Base-by-base conservation (phyloP, 1,140 invertebrate genomes). In the Alviniconcha marisindica region DNA sequence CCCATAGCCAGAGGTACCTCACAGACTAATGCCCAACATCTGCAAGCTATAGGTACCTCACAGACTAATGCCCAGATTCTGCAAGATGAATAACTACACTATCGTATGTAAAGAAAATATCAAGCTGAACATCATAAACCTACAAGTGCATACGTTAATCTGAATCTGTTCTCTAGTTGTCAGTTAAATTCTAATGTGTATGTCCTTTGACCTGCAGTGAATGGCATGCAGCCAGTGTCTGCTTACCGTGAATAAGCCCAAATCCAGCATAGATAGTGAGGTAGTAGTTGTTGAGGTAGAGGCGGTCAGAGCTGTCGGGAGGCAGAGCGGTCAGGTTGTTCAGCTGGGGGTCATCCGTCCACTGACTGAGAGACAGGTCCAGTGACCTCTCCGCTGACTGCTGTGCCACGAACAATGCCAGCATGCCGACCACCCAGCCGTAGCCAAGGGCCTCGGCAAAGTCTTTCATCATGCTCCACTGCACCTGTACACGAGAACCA, bases 171-270 rank as follows among this genome's bases (percentile, higher is more conserved):
- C n/a, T n/a, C n/a, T n/a, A n/a, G n/a, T n/a, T n/a, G n/a, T n/a
- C n/a, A n/a, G n/a, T n/a, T n/a, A n/a, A n/a, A n/a, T n/a, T n/a
- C n/a, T n/a, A n/a, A n/a, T n/a, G n/a, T n/a, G n/a, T n/a, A n/a
- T n/a, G n/a, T n/a, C n/a, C n/a, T n/a, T n/a, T n/a, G n/a, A n/a
- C n/a, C n/a, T n/a, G n/a, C n/a, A n/a, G n/a, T n/a, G n/a, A n/a
- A n/a, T n/a, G n/a, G n/a, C 44, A 48, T 48, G 7, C 44, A 48
- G 44, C 44, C 44, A 5, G 44, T 48, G 44, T 48, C 44, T 18
- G 44, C 81, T 69, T 60, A 92, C 91, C 90, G 85, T 91, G 91
- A n/a, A 81, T 78, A 14, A 88, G 77, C 33, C 92, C 91, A 38
- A 91, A 81, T 18, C 44, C 89, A 66, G 79, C 89, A 83, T 89